Base-by-base conservation (phyloP, 2,113 vertebrate genomes). In the Lepus europaeus region DNA sequence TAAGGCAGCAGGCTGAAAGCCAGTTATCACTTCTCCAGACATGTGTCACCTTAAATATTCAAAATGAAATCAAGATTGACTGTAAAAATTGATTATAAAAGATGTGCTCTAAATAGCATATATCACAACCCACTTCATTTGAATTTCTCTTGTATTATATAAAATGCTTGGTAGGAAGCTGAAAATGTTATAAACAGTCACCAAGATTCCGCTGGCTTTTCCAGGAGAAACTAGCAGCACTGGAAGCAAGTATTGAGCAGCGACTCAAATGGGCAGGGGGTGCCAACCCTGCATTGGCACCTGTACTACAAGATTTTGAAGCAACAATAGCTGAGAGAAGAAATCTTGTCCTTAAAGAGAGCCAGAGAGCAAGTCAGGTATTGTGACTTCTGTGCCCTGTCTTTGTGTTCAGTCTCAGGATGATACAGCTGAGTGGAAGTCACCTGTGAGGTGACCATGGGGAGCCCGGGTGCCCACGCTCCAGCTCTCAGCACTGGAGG, bases 241-340 rank as follows among this genome's bases (percentile, higher is more conserved):
- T 99, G 72, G 99, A 99, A 99, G 99, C 99, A 59, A 99, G 99
- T 97, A 99, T 99, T 69, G 99, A 99, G 96, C 99, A 99, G 96
- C 99, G 99, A 91, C 98, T 99, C 73, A 99, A 99, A 95, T 99
- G 99, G 99, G 99, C 99, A 0, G 99, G 99, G 19, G 99, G 99
- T 3, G 99, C 99, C 68, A 99, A 99, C 97, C 99, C 99, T 14
- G 99, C 99, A 0, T 95, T 99, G 95, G 99, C 99, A 8, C 99
- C 99, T 0, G 99, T 99, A 53, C 98, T 99, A 85, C 99, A 99
- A 98, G 99, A 99, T 98, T 99, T 99, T 98, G 99, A 99, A 98
- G 98, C 99, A 97, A 99, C 99, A 61, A 99, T 99, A 97, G 98
- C 99, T 0, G 99, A 99, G 97, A 99, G 99, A 95, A 99, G 99